phyloP scores from a whole-genome alignment of 2,888 invertebrate genomes.

The Crioceris asparagi region DNA sequence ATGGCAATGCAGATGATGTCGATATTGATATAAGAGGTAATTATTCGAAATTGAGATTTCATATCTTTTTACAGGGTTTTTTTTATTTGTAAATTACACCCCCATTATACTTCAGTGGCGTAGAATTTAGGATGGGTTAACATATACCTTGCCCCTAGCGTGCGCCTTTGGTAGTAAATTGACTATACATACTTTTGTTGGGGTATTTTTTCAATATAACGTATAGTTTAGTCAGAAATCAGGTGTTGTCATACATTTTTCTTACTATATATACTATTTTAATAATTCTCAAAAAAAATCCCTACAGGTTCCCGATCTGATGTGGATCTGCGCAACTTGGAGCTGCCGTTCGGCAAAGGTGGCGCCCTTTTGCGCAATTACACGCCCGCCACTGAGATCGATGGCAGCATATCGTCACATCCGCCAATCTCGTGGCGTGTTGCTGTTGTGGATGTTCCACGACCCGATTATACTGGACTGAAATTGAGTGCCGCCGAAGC shows the following conservation, averaged over 20 bases:
- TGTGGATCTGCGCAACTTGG: slow-evolving; percentile 61
- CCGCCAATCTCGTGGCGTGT: slow-evolving; percentile 60
- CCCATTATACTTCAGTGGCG: too few relatives aligned
- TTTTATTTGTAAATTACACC: neutral
- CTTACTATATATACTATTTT: too few relatives aligned
- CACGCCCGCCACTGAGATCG: slow-evolving; percentile 76
- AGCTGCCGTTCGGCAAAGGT: slow-evolving; percentile 67
- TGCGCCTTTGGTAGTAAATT: too few relatives aligned
- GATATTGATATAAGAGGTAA: slow-evolving; percentile 48
- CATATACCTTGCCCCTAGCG: too few relatives aligned
- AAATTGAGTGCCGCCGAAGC: slow-evolving; percentile 59
- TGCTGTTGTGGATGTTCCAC: slow-evolving; percentile 51
- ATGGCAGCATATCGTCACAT: slow-evolving; percentile 70
- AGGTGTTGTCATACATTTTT: too few relatives aligned
- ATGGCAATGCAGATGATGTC: slow-evolving; percentile 38
- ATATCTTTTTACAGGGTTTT: too few relatives aligned
- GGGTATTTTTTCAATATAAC: too few relatives aligned
- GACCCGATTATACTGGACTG: slow-evolving; percentile 65
- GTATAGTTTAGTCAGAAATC: too few relatives aligned
- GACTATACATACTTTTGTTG: too few relatives aligned
- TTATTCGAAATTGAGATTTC: too few relatives aligned
- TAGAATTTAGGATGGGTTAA: too few relatives aligned
- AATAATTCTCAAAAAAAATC: too few relatives aligned
- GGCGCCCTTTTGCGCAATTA: slow-evolving; percentile 70
- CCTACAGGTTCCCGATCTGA: slow-evolving; percentile 44